Base-by-base conservation (phyloP, 2,797 vertebrate species). In the Meda fulgida region DNA sequence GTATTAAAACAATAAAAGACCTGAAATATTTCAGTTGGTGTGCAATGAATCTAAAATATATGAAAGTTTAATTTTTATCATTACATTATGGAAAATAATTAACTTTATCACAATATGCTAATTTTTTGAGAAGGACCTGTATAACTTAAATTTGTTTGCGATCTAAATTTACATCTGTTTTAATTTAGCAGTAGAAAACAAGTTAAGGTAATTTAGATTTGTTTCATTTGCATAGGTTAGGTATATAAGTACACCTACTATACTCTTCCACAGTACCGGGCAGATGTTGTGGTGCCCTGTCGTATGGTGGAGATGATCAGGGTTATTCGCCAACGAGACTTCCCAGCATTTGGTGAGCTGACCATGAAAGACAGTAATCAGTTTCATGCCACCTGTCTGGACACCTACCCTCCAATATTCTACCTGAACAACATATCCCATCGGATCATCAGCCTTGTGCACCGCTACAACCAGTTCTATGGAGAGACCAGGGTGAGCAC, bases 321-420 rank as follows among this genome's bases (percentile, higher is more conserved):
- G 36, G 96, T 95, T 0, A 93, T 99, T 89, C 92, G 0, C 4
- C 93, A 89, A 55, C 93, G 91, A 77, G 95, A 99, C 91, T 99
- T 99, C 0, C 86, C 94, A 70, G 90, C 91, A 0, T 99, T 99
- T 1, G 97, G 95, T 55, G 95, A 96, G 87, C 94, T 99, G 55
- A 96, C 97, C 89, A 99, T 99, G 97, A 95, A 94, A 89, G 98
- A 99, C 93, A 99, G 98, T 92, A 99, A 99, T 93, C 98, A 99
- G 93, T 98, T 99, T 90, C 98, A 99, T 0, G 97, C 98, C 89
- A 98, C 96, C 73, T 99, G 98, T 91, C 94, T 99, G 2, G 98
- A 99, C 93, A 99, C 98, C n/a, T 98, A 96, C 89, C 98, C 98
- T 0, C 98, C 98, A 34, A 97, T 99, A 92, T 98, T 97, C 89